A percentile compares a stretch with the other conserved stretches of the same genome.
Evolutionary conservation across 2,113 vertebrate species (phyloP).

Genomic region (Pristiophorus japonicus): DNA sequence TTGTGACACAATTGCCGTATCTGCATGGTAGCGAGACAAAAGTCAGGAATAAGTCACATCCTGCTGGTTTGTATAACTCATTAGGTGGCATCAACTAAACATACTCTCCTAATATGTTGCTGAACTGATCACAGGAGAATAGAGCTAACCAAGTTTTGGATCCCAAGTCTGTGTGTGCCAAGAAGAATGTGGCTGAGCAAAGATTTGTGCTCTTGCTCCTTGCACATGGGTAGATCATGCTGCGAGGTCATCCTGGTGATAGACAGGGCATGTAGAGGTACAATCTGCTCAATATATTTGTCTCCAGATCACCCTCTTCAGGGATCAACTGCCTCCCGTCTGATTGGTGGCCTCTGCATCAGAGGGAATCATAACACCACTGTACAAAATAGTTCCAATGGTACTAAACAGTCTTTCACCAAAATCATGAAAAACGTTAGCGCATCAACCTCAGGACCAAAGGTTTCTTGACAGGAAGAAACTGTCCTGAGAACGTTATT

Average conservation of each 20-base stretch:
- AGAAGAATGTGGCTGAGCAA: background rate
- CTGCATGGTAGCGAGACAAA: background rate
- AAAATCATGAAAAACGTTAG: background rate
- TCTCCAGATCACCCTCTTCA: background rate
- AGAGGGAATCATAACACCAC: background rate
- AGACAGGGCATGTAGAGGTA: background rate
- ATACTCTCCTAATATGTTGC: background rate
- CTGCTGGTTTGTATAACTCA: constrained; percentile 8
- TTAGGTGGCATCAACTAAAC: background rate
- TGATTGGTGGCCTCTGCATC: background rate
- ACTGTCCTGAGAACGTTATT: background rate
- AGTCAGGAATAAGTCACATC: constrained; percentile 12
- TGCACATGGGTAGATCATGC: background rate
- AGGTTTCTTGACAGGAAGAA: background rate
- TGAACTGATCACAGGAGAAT: background rate
- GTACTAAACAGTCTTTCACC: background rate
- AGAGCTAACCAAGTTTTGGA: background rate
- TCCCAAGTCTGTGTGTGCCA: background rate
- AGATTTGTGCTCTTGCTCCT: background rate
- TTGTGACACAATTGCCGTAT: constrained; percentile 20
- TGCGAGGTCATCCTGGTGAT: background rate
- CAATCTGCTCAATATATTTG: background rate
- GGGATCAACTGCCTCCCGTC: background rate
- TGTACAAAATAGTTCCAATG: background rate
- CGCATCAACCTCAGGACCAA: background rate